Evolutionary conservation across 2,888 invertebrate genomes (phyloP).

Genomic region (Euzophera pinguis): DNA sequence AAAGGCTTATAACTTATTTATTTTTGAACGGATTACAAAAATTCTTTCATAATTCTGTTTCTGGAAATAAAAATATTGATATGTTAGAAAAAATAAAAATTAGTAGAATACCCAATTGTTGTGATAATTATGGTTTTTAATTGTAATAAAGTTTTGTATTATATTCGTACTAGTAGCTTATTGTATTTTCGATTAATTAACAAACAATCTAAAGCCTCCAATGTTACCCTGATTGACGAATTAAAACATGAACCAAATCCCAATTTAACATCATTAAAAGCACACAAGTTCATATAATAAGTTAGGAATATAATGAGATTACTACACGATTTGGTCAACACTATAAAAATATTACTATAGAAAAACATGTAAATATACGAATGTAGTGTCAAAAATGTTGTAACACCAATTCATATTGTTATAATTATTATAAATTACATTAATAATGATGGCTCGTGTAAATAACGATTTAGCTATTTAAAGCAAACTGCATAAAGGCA

Average conservation of each 20-base stretch:
- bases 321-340: not conserved
- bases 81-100: no score
- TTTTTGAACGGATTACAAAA: no score
- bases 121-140: no score
- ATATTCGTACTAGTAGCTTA: not conserved
- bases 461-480: not conserved
- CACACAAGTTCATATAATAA: not conserved
- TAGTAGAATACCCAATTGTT: no score
- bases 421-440: not conserved
- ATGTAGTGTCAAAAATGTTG: no score
- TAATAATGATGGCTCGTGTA: not conserved
- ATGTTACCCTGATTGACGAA: slow-evolving; percentile 15
- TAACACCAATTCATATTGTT: no score
- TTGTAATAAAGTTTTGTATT: not conserved
- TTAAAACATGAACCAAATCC: not conserved
- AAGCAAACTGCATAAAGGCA: not conserved
- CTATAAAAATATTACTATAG: not conserved
- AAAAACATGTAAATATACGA: no score
- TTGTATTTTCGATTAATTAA: slow-evolving; percentile 3
- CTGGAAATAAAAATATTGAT: no score
- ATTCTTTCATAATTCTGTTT: no score
- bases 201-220: slow-evolving; percentile 23
- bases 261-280: slow-evolving; percentile 2
- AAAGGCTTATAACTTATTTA: no score
- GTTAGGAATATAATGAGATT: slow-evolving; percentile 1